Conservation (phyloP, 2,113 vertebrate genomes). For the Lucifuga dentata region DNA sequence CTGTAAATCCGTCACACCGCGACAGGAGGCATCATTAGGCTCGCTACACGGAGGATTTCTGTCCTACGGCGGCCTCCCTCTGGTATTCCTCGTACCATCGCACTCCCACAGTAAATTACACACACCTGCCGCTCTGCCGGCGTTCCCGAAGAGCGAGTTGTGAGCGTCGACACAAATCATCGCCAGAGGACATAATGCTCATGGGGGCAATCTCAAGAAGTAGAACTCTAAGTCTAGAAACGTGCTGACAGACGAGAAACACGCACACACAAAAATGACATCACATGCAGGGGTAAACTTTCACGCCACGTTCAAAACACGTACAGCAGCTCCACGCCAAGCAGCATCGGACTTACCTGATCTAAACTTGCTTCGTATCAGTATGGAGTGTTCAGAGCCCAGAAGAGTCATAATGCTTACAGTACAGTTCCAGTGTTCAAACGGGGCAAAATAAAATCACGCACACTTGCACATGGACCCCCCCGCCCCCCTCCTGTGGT, state of each 20-base stretch:
- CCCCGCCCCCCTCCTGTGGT: constrained; percentile 51
- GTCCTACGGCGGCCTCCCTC: constrained; percentile 3
- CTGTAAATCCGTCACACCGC: constrained; percentile 28
- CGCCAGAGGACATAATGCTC: background rate
- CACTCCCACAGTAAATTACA: constrained; percentile 15
- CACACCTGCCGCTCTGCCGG: constrained; percentile 54
- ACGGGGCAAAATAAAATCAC: constrained; percentile 68
- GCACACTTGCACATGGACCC: constrained; percentile 30
- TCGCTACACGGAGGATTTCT: background rate
- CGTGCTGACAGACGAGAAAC: constrained; percentile 22
- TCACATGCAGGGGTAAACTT: too few relatives aligned
- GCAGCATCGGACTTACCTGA: constrained; percentile 88
- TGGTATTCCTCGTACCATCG: constrained; percentile 10
- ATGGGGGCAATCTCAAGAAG: constrained; percentile 15
- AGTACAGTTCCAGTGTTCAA: constrained; percentile 84
- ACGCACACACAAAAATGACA: too few relatives aligned
- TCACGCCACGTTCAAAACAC: too few relatives aligned
- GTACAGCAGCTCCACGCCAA: too few relatives aligned
- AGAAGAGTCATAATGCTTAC: constrained; percentile 94
- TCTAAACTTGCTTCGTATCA: constrained; percentile 99
- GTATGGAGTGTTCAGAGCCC: constrained; percentile 96
- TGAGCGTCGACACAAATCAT: constrained; percentile 24
- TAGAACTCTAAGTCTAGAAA: too few relatives aligned
- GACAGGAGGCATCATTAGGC: background rate
- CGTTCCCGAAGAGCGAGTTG: constrained; percentile 2